phyloP scores from a whole-genome alignment of 37 sponge, comb jelly and placozoan species.

The Agelas oroides region DNA sequence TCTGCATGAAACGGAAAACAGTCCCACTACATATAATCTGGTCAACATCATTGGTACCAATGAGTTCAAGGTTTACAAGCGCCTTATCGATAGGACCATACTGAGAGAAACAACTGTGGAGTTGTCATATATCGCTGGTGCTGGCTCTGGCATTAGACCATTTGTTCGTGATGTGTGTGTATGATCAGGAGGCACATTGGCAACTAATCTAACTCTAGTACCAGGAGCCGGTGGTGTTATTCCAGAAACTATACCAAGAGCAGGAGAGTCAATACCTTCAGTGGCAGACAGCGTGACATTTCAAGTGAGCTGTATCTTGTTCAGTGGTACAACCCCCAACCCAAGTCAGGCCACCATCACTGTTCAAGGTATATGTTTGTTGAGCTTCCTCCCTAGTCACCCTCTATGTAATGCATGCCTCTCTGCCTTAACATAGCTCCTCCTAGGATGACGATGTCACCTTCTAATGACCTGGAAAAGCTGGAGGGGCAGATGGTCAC shows the following conservation, averaged over 20 bases:
- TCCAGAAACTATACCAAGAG: too few relatives aligned
- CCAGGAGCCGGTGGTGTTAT: too few relatives aligned
- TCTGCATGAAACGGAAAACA: neutral
- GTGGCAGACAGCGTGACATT: too few relatives aligned
- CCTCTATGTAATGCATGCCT: neutral
- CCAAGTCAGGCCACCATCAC: too few relatives aligned
- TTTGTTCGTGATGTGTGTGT: too few relatives aligned
- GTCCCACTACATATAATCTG: slow-evolving; percentile 12
- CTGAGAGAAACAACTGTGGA: neutral
- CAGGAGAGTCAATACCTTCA: too few relatives aligned
- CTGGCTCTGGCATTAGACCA: too few relatives aligned
- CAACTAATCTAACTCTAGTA: too few relatives aligned
- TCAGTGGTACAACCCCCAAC: too few relatives aligned
- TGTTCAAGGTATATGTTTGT: too few relatives aligned
- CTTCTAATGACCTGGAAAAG: slow-evolving; percentile 3
- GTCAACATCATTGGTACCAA: neutral
- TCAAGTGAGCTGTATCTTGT: too few relatives aligned
- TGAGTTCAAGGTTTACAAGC: slow-evolving; percentile 8
- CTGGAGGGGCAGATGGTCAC: slow-evolving; percentile 2
- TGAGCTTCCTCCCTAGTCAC: neutral
- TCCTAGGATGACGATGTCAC: slow-evolving; percentile 10
- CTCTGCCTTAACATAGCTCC: slow-evolving; percentile 8
- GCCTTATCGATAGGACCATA: neutral
- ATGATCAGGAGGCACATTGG: too few relatives aligned
- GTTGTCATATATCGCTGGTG: slow-evolving; percentile 4